phyloP scores from a whole-genome alignment of 1,140 invertebrate genomes.

The Muscidifurax raptorellus region DNA sequence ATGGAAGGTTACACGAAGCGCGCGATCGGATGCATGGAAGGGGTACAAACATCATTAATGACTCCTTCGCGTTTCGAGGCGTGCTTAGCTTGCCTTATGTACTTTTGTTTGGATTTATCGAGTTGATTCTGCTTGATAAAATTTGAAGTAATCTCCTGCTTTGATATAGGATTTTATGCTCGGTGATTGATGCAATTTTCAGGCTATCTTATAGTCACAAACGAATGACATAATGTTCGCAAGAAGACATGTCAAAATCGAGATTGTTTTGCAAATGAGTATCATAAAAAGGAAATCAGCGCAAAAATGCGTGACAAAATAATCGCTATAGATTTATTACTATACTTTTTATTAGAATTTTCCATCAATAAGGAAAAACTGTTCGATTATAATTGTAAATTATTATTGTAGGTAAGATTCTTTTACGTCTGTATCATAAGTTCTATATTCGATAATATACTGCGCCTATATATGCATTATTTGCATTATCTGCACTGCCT shows the following conservation, averaged over 20 bases:
- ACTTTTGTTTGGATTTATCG: too few species aligned
- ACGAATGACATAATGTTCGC: too few species aligned
- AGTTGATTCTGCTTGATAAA: too few species aligned
- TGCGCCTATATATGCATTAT: not conserved
- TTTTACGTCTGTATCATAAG: not conserved
- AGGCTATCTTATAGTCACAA: too few species aligned
- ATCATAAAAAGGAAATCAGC: not conserved
- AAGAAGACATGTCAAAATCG: too few species aligned
- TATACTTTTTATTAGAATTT: not conserved
- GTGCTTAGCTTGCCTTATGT: not conserved
- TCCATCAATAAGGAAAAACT: not conserved
- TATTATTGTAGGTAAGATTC: not conserved
- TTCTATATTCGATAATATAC: not conserved
- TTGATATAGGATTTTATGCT: too few species aligned
- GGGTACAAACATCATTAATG: slow-evolving; percentile 15
- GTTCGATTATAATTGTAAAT: not conserved
- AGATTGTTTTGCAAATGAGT: not conserved
- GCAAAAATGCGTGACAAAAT: too few species aligned
- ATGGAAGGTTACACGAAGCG: not conserved
- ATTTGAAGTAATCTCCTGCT: too few species aligned
- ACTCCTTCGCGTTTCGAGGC: not conserved
- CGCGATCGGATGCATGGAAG: not conserved
- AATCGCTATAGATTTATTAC: not conserved
- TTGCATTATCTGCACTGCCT: slow-evolving; percentile 7
- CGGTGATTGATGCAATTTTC: too few species aligned